These are phyloP conservation scores for Corvus hawaiiensis DNA, from an alignment of 2,113 vertebrate species.

Conservation along the genomic window DNA sequence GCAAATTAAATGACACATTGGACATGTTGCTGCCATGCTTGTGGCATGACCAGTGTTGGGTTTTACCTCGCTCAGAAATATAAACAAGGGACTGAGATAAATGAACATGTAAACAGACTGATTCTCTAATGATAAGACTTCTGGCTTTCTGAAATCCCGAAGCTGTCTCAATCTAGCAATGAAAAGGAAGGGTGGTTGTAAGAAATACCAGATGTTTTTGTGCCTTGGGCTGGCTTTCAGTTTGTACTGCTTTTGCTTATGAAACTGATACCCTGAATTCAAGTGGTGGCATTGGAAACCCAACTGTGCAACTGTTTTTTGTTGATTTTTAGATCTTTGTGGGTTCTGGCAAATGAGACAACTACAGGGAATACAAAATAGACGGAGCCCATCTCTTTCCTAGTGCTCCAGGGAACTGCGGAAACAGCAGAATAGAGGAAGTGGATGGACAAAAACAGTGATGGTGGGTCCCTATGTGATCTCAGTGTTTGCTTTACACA, in stretches of 20 bases:
- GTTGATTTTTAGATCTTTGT: not conserved
- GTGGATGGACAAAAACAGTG: not conserved
- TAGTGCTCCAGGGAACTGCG: not conserved
- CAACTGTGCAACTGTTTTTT: not conserved
- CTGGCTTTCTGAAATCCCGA: not conserved
- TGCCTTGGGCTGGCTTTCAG: not conserved
- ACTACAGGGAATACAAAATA: not conserved
- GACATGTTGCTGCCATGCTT: not conserved
- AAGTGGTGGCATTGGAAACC: not conserved
- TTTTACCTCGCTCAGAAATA: not conserved
- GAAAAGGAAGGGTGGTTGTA: not conserved
- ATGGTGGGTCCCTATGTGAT: rapidly evolving
- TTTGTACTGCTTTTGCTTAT: not conserved
- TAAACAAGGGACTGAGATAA: not conserved
- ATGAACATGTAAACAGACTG: not conserved
- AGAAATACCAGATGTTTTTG: not conserved
- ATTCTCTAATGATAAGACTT: not conserved
- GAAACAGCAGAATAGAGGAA: not conserved
- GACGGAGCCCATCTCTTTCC: not conserved
- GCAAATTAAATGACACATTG: not conserved
- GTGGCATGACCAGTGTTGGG: not conserved
- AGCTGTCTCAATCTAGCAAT: not conserved
- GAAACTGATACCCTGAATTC: not conserved
- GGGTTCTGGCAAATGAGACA: not conserved
- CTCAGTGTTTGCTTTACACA: not conserved